Percentiles rank a stretch among this genome's conserved stretches.
Evolutionary conservation across 2,113 vertebrate genomes (phyloP).

Genomic region (Colistium nudipinnis): DNA sequence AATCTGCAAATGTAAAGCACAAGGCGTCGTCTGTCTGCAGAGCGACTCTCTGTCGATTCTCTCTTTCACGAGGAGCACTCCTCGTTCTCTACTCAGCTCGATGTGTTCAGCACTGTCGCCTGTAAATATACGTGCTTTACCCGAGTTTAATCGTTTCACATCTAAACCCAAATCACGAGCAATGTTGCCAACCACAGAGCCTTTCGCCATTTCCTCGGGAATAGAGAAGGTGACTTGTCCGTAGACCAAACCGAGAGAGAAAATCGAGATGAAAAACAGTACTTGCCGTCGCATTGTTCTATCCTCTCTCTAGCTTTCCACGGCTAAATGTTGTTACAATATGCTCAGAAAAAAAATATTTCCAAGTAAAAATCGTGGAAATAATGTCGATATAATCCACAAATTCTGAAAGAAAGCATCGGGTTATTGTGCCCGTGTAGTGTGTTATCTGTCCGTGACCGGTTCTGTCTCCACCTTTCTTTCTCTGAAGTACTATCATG

Average conservation of each 20-base stretch:
- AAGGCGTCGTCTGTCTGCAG: conserved; percentile 69
- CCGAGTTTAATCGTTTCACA: conserved; percentile 61
- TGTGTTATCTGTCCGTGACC: not conserved
- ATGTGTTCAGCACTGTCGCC: conserved; percentile 75
- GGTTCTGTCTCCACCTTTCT: conserved; percentile 1
- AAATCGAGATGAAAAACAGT: conserved; percentile 31
- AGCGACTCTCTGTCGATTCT: conserved; percentile 79
- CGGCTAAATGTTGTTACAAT: not conserved
- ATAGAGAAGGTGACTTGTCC: conserved; percentile 77
- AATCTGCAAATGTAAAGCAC: conserved; percentile 64
- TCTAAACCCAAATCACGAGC: conserved; percentile 76
- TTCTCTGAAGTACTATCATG: conserved; percentile 19
- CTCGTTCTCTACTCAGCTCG: conserved; percentile 64
- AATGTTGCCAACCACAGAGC: conserved; percentile 76
- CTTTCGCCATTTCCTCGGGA: conserved; percentile 79
- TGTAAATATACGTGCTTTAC: conserved; percentile 71
- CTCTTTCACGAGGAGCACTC: conserved; percentile 57
- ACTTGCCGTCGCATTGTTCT: conserved; percentile 64
- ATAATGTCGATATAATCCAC: not conserved
- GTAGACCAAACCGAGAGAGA: not conserved
- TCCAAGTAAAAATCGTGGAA: fast-evolving
- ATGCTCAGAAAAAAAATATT: fast-evolving
- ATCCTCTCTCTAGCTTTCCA: not conserved
- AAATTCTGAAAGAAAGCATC: fast-evolving
- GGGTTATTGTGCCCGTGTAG: not conserved